Evolutionary conservation across 2,113 vertebrate species (phyloP).

Genomic region (Apteryx mantelli): DNA sequence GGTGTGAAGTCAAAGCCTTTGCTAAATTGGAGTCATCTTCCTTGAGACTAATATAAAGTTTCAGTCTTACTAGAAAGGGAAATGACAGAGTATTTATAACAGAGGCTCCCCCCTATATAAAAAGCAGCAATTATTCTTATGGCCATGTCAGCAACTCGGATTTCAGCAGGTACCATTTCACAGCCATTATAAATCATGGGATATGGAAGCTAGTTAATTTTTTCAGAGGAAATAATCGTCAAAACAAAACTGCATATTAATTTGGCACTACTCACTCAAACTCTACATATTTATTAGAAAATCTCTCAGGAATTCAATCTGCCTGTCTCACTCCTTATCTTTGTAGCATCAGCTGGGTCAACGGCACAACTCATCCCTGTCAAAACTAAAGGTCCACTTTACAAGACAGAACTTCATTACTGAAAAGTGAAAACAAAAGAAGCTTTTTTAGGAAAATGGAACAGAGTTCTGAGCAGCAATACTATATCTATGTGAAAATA

Average conservation of each 20-base stretch:
- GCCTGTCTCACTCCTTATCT: neutral
- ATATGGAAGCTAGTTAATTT: neutral
- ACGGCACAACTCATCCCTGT: neutral
- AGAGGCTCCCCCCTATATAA: neutral
- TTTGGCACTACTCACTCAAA: neutral
- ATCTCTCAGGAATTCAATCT: neutral
- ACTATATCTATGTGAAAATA: neutral
- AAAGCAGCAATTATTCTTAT: neutral
- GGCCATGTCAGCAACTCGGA: neutral
- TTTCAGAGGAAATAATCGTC: neutral
- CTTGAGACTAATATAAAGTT: neutral
- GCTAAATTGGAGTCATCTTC: neutral
- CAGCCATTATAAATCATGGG: neutral
- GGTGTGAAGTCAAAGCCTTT: conserved; percentile 5
- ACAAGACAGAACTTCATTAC: neutral
- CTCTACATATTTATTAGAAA: neutral
- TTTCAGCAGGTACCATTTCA: neutral
- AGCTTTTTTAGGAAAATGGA: neutral
- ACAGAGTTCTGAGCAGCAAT: neutral
- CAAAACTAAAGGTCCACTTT: neutral
- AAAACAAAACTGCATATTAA: neutral
- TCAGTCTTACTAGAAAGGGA: neutral
- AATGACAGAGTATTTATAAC: neutral
- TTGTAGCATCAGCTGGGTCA: neutral
- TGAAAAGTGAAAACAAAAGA: neutral